These are phyloP conservation scores for Apodemia duryi DNA, from an alignment of 2,888 invertebrate genomes.

Conservation along the genomic window DNA sequence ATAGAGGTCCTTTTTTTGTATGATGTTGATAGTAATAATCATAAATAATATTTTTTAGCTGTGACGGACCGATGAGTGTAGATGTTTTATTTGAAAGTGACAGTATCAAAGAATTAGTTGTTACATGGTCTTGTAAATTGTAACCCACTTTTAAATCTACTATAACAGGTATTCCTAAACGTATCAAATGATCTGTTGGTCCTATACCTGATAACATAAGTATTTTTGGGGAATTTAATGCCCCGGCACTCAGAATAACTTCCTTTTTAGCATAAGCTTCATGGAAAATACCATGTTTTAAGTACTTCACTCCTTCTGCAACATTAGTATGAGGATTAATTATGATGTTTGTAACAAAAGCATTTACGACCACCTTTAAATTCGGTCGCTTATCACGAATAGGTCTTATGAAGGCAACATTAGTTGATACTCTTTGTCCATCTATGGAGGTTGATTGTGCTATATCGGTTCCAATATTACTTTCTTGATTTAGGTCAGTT, in stretches of 20 bases:
- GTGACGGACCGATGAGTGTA: slow-evolving; percentile 56
- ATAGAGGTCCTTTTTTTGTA: slow-evolving; percentile 71
- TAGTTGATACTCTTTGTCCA: slow-evolving; percentile 81
- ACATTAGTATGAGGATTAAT: slow-evolving; percentile 77
- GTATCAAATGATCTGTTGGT: slow-evolving; percentile 72
- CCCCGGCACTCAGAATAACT: slow-evolving; percentile 80
- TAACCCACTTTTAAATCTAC: slow-evolving; percentile 84
- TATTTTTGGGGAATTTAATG: slow-evolving; percentile 82
- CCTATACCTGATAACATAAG: slow-evolving; percentile 84
- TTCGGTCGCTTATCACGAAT: slow-evolving; percentile 76
- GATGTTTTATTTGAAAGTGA: slow-evolving; percentile 75
- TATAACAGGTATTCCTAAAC: slow-evolving; percentile 75
- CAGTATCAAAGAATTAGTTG: slow-evolving; percentile 76
- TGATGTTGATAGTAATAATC: slow-evolving; percentile 56
- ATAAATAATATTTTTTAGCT: slow-evolving; percentile 61
- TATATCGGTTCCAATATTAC: slow-evolving; percentile 81
- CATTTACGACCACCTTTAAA: slow-evolving; percentile 69
- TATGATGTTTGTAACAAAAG: slow-evolving; percentile 77
- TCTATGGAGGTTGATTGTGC: slow-evolving; percentile 81
- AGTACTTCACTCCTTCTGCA: slow-evolving; percentile 62
- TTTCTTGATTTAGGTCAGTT: slow-evolving; percentile 78
- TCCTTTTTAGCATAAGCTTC: slow-evolving; percentile 77
- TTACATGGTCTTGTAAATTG: slow-evolving; percentile 88
- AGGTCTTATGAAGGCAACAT: slow-evolving; percentile 83
- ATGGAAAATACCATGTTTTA: slow-evolving; percentile 59